Percentiles rank a stretch among this genome's conserved stretches.
Evolutionary conservation across 2,888 invertebrate genomes (phyloP).

Genomic region (Caenorhabditis sulstoni): DNA sequence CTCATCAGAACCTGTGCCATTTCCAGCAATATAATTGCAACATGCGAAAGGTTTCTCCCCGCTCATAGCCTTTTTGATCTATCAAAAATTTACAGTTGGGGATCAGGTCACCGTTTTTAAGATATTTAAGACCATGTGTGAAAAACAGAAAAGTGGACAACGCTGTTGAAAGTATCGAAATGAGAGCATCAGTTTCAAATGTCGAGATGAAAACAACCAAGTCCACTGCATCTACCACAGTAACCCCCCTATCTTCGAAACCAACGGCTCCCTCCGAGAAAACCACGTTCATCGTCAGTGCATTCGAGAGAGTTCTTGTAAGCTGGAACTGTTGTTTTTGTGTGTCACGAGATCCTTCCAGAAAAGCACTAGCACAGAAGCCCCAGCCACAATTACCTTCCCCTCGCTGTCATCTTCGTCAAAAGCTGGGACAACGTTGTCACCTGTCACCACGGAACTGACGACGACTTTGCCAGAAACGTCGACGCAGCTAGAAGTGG

Average conservation of each 20-base stretch:
- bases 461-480: slow-evolving; percentile 7
- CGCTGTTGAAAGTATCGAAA: slow-evolving; percentile 54
- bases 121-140: slow-evolving; percentile 47
- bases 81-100: slow-evolving; percentile 36
- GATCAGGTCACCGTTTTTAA: slow-evolving; percentile 47
- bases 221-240: not conserved
- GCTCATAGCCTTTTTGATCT: not conserved
- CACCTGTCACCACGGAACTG: slow-evolving; percentile 2
- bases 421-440: not conserved
- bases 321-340: too few relatives aligned
- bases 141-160: slow-evolving; percentile 53
- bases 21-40: slow-evolving; percentile 76
- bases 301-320: slow-evolving; percentile 46
- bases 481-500: slow-evolving; percentile 18
- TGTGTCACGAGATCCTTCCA: too few relatives aligned
- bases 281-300: slow-evolving; percentile 57
- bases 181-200: slow-evolving; percentile 53
- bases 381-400: not conserved
- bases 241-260: not conserved
- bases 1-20: slow-evolving; percentile 77
- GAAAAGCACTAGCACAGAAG: slow-evolving; percentile 35
- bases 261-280: slow-evolving; percentile 26
- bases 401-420: not conserved
- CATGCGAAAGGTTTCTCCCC: slow-evolving; percentile 57
- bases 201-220: slow-evolving; percentile 27